Evolutionary conservation across 2,113 vertebrate genomes (phyloP).

Genomic region (Semicossyphus pulcher): DNA sequence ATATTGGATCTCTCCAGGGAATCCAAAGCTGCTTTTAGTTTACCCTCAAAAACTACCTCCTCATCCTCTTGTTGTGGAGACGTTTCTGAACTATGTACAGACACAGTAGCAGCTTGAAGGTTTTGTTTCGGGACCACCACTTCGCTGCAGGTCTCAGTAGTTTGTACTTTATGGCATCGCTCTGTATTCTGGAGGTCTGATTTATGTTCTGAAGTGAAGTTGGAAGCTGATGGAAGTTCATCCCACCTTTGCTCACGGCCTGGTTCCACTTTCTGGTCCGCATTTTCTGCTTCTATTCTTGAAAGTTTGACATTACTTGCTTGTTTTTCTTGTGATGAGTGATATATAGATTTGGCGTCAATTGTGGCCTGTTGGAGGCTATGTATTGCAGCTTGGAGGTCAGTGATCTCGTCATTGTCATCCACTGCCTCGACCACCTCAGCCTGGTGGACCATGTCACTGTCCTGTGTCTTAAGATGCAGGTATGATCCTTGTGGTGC

Average conservation of each 20-base stretch:
- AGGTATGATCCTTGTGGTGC: constrained; percentile 23
- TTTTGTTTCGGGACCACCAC: constrained; percentile 73
- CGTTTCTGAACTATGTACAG: constrained; percentile 74
- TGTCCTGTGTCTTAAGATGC: constrained; percentile 19
- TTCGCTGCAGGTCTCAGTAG: constrained; percentile 16
- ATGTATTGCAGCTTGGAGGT: constrained; percentile 85
- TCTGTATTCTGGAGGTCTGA: constrained; percentile 53
- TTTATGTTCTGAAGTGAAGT: constrained; percentile 24
- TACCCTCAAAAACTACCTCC: constrained; percentile 85
- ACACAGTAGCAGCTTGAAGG: constrained; percentile 73
- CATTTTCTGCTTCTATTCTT: constrained; percentile 15
- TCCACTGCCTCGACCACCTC: constrained; percentile 52
- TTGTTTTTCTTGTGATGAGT: constrained; percentile 81
- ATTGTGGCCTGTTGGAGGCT: constrained; percentile 83
- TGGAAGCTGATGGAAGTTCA: not conserved
- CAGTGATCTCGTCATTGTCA: constrained; percentile 56
- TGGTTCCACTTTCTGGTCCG: not conserved
- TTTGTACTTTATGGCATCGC: constrained; percentile 73
- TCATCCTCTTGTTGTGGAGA: constrained; percentile 79
- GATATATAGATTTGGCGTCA: constrained; percentile 85
- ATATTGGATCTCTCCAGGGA: constrained; percentile 89
- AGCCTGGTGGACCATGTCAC: constrained; percentile 46
- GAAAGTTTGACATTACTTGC: not conserved
- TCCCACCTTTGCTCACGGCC: not conserved
- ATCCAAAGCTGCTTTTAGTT: constrained; percentile 86